A percentile compares a stretch with the other conserved stretches of the same genome.
Conservation (phyloP, 1,140 invertebrate species). For the Chrysoperla carnea region DNA sequence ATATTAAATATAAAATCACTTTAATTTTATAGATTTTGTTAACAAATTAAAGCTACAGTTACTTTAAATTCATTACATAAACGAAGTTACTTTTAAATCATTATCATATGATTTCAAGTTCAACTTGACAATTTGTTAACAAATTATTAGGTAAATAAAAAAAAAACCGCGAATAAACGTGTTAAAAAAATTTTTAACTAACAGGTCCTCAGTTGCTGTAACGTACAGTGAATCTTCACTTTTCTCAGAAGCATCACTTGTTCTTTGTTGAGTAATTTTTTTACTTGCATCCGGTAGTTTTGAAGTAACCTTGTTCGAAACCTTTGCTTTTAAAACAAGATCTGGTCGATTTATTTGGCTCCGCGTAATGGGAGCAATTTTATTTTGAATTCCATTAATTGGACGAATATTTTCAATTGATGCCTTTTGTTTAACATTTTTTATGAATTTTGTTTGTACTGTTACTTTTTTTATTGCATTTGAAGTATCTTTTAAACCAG, state of each 20-base stretch:
- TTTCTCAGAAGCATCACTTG: slow-evolving; percentile 34
- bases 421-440: slow-evolving; percentile 21
- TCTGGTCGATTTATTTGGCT: not conserved
- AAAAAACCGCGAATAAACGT: slow-evolving; percentile 1
- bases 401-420: slow-evolving; percentile 15
- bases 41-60: not conserved
- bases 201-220: slow-evolving; percentile 55
- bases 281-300: slow-evolving; percentile 25
- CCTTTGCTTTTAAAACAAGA: slow-evolving; percentile 24
- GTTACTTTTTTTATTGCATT: slow-evolving; percentile 27
- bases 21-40: too few relatives aligned
- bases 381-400: slow-evolving; percentile 21
- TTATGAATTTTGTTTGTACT: slow-evolving; percentile 28
- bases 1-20: too few relatives aligned
- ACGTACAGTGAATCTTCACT: slow-evolving; percentile 45
- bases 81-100: slow-evolving; percentile 14
- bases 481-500: slow-evolving; percentile 5
- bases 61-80: slow-evolving; percentile 1
- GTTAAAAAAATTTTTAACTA: slow-evolving; percentile 15
- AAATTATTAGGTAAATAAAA: slow-evolving; percentile 1
- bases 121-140: not conserved
- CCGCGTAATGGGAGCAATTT: slow-evolving; percentile 10
- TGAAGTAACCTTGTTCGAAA: slow-evolving; percentile 26
- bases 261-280: slow-evolving; percentile 25
- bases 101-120: not conserved